Percentiles rank a stretch among this genome's conserved stretches.
phyloP scores from a whole-genome alignment of 1,140 invertebrate species.

The Asbolus verrucosus region DNA sequence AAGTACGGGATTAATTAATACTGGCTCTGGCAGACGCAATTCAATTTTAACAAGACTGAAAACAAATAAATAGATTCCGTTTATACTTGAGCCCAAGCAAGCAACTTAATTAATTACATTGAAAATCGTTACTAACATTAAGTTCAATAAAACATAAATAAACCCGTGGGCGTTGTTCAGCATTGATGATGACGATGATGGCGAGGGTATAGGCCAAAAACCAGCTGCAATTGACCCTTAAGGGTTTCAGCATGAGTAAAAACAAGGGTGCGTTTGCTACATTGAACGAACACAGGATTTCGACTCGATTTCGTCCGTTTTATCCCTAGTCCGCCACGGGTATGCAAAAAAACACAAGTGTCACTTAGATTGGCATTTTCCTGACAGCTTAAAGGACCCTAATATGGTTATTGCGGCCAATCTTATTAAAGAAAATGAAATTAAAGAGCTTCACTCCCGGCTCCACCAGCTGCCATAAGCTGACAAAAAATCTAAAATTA shows the following conservation, averaged over 20 bases:
- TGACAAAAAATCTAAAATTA: slow-evolving; percentile 19
- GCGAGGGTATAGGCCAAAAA: slow-evolving; percentile 36
- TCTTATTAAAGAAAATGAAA: slow-evolving; percentile 39
- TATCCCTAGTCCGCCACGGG: slow-evolving; percentile 35
- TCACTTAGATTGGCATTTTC: slow-evolving; percentile 41
- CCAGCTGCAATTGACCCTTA: slow-evolving; percentile 38
- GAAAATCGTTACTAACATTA: slow-evolving; percentile 26
- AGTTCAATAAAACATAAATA: slow-evolving; percentile 37
- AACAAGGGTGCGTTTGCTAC: slow-evolving; percentile 39
- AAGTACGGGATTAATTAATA: slow-evolving; percentile 32
- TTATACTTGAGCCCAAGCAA: slow-evolving; percentile 3
- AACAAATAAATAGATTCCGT: slow-evolving; percentile 26
- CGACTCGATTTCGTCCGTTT: slow-evolving; percentile 37
- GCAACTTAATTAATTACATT: slow-evolving; percentile 37
- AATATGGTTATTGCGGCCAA: slow-evolving; percentile 38
- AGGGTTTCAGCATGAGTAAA: slow-evolving; percentile 36
- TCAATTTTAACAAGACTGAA: slow-evolving; percentile 33
- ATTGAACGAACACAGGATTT: slow-evolving; percentile 37
- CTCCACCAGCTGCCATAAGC: slow-evolving; percentile 18
- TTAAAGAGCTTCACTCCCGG: slow-evolving; percentile 22
- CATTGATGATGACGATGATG: slow-evolving; percentile 18
- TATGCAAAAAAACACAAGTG: slow-evolving; percentile 41
- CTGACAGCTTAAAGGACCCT: slow-evolving; percentile 38
- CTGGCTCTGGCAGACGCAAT: slow-evolving; percentile 26
- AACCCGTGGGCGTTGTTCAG: slow-evolving; percentile 2